These are phyloP conservation scores for Heterochromis multidens DNA, from an alignment of 2,113 vertebrate genomes.

Conservation along the genomic window DNA sequence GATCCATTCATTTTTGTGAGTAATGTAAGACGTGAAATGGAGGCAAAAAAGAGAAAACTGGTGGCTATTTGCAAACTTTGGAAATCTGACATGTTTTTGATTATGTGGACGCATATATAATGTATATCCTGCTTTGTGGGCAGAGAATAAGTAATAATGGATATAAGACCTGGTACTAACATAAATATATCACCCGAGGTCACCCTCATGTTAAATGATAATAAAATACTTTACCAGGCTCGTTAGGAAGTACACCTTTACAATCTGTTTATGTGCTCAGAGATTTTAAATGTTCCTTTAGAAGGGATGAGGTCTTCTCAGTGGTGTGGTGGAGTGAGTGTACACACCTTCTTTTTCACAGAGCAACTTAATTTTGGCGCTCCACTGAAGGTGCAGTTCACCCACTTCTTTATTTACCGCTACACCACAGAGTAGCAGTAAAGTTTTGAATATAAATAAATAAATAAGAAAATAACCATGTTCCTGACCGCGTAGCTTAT, in stretches of 20 bases:
- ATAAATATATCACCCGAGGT: conserved; percentile 25
- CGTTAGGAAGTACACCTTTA: background rate
- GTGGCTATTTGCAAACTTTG: background rate
- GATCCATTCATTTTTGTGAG: background rate
- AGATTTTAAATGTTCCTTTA: background rate
- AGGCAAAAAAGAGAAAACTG: background rate
- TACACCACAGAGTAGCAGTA: background rate
- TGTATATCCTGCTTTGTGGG: background rate
- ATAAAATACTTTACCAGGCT: background rate
- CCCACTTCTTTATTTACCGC: background rate
- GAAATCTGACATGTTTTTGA: background rate
- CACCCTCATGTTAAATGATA: background rate
- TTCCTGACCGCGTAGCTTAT: background rate
- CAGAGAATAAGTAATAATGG: background rate
- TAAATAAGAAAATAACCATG: background rate
- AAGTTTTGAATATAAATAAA: background rate
- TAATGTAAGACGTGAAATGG: background rate
- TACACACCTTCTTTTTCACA: background rate
- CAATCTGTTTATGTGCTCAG: background rate
- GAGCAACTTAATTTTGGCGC: background rate
- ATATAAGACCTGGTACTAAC: background rate
- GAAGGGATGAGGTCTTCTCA: background rate
- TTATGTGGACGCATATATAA: background rate
- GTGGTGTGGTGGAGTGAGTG: background rate
- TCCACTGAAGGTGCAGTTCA: background rate